Evolutionary conservation across 2,113 vertebrate species (phyloP).

Genomic region (Gymnocephalus cernua): DNA sequence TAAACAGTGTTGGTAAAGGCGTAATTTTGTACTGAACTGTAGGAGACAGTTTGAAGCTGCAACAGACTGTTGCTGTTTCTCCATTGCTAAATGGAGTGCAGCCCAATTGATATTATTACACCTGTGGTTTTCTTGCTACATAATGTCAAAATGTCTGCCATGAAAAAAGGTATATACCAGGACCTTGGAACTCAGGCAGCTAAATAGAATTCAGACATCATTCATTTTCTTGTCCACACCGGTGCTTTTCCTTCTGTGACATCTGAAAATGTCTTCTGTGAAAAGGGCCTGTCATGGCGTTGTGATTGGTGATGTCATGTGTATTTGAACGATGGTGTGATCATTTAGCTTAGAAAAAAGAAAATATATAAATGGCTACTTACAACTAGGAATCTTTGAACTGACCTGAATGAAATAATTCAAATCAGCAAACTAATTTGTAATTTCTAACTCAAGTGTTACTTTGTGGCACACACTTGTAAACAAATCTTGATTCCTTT

Average conservation of each 20-base stretch:
- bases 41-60: not conserved
- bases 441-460: not conserved
- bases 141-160: not conserved
- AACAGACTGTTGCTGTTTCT: too few relatives aligned
- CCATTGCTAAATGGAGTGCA: not conserved
- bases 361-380: not conserved
- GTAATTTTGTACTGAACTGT: not conserved
- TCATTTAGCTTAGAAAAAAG: not conserved
- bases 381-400: not conserved
- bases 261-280: not conserved
- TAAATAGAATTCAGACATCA: not conserved
- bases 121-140: not conserved
- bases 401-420: not conserved
- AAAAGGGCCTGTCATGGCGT: not conserved
- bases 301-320: not conserved
- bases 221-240: not conserved
- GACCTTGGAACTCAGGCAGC: not conserved
- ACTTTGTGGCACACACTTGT: not conserved
- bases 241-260: not conserved
- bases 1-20: not conserved
- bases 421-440: not conserved
- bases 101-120: not conserved
- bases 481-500: not conserved
- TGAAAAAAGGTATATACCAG: not conserved
- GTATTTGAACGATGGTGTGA: too few relatives aligned